Evolutionary conservation across 2,113 vertebrate species (phyloP).

Genomic region (Neoarius graeffei): DNA sequence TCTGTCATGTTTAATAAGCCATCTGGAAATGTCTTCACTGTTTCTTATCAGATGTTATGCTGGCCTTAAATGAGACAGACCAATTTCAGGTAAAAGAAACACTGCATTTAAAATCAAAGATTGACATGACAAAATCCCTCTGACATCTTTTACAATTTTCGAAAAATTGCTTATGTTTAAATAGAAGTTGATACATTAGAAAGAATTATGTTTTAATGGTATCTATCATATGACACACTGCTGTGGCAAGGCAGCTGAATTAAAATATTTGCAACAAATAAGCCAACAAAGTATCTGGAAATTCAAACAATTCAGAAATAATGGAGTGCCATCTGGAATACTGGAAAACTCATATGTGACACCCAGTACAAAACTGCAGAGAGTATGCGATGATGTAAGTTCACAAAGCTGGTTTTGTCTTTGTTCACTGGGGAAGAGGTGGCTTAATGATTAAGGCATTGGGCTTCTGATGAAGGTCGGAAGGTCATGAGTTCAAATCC

Average conservation of each 20-base stretch:
- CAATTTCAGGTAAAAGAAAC: not conserved
- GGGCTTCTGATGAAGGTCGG: not conserved
- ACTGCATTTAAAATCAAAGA: not conserved
- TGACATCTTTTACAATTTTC: not conserved
- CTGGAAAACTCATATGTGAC: not conserved
- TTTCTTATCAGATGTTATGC: not conserved
- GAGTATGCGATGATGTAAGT: not conserved
- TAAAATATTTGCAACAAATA: not conserved
- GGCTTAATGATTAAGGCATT: not conserved
- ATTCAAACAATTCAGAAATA: not conserved
- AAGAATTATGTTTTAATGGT: not conserved
- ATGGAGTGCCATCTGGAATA: not conserved
- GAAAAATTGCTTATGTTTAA: not conserved
- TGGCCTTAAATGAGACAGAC: not conserved
- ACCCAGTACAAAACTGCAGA: not conserved
- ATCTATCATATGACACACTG: not conserved
- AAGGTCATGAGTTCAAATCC: not conserved
- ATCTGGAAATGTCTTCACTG: not conserved
- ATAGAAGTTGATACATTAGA: not conserved
- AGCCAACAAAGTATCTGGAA: not conserved
- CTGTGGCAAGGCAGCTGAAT: not conserved
- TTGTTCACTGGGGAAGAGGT: not conserved
- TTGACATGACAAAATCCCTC: not conserved
- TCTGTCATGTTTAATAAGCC: not conserved
- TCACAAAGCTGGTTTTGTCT: not conserved